Evolutionary conservation across 1,140 invertebrate genomes (phyloP).

Genomic region (Sycophaga agraensis): DNA sequence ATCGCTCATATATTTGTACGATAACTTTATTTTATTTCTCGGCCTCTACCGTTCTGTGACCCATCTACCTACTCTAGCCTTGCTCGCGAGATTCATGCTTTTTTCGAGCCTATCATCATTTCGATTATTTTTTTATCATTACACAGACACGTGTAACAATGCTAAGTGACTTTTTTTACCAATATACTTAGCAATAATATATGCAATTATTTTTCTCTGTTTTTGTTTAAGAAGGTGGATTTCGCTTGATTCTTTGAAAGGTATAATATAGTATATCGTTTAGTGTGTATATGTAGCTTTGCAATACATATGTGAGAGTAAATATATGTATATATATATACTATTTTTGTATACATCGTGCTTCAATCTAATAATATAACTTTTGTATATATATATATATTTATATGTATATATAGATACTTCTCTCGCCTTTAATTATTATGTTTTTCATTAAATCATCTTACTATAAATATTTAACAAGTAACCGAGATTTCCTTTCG

Average conservation of each 20-base stretch:
- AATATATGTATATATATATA: conserved; percentile 25
- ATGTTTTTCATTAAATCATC: conserved; percentile 19
- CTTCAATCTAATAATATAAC: conserved; percentile 37
- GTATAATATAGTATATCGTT: conserved; percentile 26
- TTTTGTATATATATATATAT: conserved; percentile 35
- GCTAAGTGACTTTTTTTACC: conserved; percentile 34
- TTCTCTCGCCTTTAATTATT: conserved; percentile 24
- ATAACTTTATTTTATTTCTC: conserved; percentile 43
- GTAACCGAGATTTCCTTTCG: conserved; percentile 33
- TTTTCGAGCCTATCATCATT: conserved; percentile 50
- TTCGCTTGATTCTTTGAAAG: conserved; percentile 30
- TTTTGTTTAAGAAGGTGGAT: conserved; percentile 26
- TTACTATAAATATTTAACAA: conserved; percentile 45
- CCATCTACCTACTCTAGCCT: conserved; percentile 54
- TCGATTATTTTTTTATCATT: conserved; percentile 37
- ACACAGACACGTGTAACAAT: conserved; percentile 35
- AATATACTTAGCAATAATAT: conserved; percentile 41
- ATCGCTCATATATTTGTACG: conserved; percentile 55
- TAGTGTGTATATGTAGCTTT: conserved; percentile 25
- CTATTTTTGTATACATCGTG: conserved; percentile 32
- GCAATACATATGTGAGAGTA: conserved; percentile 15
- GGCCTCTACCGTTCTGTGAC: conserved; percentile 37
- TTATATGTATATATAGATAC: conserved; percentile 31
- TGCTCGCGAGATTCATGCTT: conserved; percentile 55
- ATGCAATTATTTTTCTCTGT: conserved; percentile 33